A percentile compares a stretch with the other conserved stretches of the same genome.
phyloP scores from a whole-genome alignment of 2,113 vertebrate genomes.

The Apteryx mantelli region DNA sequence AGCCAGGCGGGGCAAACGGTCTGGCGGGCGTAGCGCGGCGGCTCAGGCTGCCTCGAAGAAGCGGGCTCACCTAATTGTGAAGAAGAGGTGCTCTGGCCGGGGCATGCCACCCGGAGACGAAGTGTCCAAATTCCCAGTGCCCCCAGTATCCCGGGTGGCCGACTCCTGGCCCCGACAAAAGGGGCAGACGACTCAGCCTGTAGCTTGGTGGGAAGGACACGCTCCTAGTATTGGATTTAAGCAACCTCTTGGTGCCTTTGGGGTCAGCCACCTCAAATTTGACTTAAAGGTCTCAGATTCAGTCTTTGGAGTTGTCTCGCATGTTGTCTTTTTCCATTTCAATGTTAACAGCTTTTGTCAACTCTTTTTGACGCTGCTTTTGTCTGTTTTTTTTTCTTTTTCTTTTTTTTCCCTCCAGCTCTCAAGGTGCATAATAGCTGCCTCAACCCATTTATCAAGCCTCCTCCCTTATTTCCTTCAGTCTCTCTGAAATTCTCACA shows the following conservation, averaged over 20 bases:
- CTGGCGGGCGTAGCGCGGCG: no score
- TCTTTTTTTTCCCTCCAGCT: not conserved
- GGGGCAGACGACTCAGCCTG: no score
- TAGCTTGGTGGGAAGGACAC: no score
- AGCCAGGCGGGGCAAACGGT: no score
- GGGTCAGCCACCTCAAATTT: not conserved
- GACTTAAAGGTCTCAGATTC: not conserved
- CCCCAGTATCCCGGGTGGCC: no score
- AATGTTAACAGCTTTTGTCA: not conserved
- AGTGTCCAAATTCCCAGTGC: no score
- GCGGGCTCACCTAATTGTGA: no score
- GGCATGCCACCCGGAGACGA: no score
- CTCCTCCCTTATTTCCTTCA: not conserved
- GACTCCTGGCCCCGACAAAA: no score
- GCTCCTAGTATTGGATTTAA: no score
- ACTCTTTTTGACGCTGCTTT: not conserved
- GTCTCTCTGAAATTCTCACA: not conserved
- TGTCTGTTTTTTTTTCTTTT: not conserved
- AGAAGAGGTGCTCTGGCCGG: no score
- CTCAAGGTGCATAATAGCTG: accelerated
- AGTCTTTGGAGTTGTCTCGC: not conserved
- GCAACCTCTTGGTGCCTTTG: not conserved
- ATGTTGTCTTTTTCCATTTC: not conserved
- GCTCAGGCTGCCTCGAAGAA: no score
- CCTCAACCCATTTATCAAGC: not conserved